These are phyloP conservation scores for Tapirus indicus DNA, from an alignment of 2,797 vertebrate species.

Conservation along the genomic window DNA sequence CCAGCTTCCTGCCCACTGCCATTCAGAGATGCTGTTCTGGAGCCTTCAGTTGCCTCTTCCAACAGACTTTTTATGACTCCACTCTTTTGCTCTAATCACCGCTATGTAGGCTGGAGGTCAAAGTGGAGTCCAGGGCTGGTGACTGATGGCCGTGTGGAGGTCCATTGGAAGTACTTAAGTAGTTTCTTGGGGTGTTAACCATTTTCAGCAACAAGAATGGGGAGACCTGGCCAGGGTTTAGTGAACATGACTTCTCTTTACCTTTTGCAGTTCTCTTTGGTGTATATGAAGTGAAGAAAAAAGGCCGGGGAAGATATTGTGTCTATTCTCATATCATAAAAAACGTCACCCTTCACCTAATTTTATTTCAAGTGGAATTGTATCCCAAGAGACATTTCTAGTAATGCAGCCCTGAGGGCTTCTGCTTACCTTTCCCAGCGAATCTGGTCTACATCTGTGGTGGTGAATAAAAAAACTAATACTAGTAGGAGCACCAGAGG, in stretches of 20 bases:
- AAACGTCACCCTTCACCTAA: background rate
- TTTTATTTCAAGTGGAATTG: background rate
- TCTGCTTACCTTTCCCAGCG: background rate
- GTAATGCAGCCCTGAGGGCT: background rate
- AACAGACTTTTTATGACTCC: background rate
- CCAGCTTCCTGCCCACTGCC: background rate
- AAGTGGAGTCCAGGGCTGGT: background rate
- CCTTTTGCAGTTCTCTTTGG: background rate
- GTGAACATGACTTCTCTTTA: background rate
- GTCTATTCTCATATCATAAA: background rate
- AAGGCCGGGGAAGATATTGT: background rate
- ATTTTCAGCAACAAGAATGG: background rate
- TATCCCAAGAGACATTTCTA: background rate
- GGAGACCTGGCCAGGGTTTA: background rate
- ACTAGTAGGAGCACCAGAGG: conserved; percentile 87
- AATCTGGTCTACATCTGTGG: background rate
- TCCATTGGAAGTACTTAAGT: conserved; percentile 19
- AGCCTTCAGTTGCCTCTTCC: background rate
- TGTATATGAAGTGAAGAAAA: background rate
- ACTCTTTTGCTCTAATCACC: background rate
- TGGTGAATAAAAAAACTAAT: conserved; percentile 46
- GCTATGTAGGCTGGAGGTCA: background rate
- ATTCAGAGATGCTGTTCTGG: background rate
- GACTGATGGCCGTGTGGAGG: background rate
- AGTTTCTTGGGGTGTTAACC: background rate